phyloP scores from a whole-genome alignment of 2,797 vertebrate genomes.

The Syndactyla subalaris region DNA sequence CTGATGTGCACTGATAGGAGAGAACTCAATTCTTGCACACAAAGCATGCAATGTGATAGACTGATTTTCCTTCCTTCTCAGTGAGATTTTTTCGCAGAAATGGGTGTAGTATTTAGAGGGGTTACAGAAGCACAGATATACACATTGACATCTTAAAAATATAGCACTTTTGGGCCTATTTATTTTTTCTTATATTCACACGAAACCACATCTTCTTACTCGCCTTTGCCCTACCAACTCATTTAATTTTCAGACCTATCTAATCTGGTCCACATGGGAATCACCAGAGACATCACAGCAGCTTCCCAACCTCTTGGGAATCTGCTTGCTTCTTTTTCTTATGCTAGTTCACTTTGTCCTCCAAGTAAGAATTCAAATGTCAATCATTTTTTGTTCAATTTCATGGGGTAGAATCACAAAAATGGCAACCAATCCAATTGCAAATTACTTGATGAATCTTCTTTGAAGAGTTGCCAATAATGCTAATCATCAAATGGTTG shows the following conservation, averaged over 20 bases:
- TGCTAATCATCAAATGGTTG: conserved; percentile 95
- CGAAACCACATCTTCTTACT: background rate
- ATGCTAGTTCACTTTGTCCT: conserved; percentile 59
- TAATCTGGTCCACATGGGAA: conserved; percentile 23
- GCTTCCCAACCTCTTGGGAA: conserved; percentile 32
- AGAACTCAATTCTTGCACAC: background rate
- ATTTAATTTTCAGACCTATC: conserved; percentile 13
- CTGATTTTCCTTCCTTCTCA: background rate
- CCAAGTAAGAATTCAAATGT: conserved; percentile 79
- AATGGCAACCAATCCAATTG: conserved; percentile 82
- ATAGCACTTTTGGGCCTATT: background rate
- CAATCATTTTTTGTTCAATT: conserved; percentile 82
- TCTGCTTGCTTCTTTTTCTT: conserved; percentile 54
- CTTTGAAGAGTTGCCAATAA: conserved; percentile 98
- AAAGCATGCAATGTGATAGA: background rate
- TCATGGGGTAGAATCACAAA: conserved; percentile 81
- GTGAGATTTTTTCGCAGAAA: background rate
- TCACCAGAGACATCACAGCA: conserved; percentile 29
- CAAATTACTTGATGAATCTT: conserved; percentile 92
- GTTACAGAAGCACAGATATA: background rate
- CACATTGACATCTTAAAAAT: background rate
- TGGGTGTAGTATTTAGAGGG: background rate
- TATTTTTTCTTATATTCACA: background rate
- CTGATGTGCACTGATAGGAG: background rate
- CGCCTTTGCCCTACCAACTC: background rate